These are phyloP conservation scores for Python bivittatus DNA, from an alignment of 2,113 vertebrate species.

Conservation along the genomic window DNA sequence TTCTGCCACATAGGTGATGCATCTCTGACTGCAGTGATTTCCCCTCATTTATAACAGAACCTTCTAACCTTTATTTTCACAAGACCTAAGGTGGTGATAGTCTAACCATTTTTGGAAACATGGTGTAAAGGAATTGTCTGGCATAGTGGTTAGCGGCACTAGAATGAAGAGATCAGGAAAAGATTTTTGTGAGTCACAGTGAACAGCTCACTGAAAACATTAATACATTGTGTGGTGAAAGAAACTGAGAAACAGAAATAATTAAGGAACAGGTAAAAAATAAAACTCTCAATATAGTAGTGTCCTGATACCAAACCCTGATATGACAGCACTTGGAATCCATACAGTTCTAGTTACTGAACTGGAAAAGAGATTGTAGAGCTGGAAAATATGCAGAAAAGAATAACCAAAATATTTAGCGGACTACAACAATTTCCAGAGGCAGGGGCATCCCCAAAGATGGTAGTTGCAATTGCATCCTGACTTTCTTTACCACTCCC, in stretches of 20 bases:
- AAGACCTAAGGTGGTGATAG: not conserved
- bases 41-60: not conserved
- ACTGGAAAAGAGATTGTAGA: not conserved
- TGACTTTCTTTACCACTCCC: not conserved
- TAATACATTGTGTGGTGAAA: not conserved
- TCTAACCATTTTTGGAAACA: not conserved
- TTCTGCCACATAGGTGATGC: not conserved
- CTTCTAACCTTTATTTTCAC: not conserved
- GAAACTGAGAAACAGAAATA: not conserved
- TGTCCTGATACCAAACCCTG: not conserved
- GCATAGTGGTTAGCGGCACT: not conserved
- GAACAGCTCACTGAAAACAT: not conserved
- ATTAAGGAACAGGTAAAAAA: not conserved
- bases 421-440: not conserved
- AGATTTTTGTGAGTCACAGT: not conserved
- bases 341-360: not conserved
- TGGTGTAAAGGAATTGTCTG: conserved; percentile 55
- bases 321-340: not conserved
- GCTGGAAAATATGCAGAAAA: not conserved
- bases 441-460: not conserved
- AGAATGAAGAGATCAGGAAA: not conserved
- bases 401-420: not conserved
- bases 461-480: not conserved
- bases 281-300: not conserved
- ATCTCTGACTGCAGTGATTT: conserved; percentile 4